Evolutionary conservation across 1,140 invertebrate genomes (phyloP).

Genomic region (Pseudomyrmex pallidus): DNA sequence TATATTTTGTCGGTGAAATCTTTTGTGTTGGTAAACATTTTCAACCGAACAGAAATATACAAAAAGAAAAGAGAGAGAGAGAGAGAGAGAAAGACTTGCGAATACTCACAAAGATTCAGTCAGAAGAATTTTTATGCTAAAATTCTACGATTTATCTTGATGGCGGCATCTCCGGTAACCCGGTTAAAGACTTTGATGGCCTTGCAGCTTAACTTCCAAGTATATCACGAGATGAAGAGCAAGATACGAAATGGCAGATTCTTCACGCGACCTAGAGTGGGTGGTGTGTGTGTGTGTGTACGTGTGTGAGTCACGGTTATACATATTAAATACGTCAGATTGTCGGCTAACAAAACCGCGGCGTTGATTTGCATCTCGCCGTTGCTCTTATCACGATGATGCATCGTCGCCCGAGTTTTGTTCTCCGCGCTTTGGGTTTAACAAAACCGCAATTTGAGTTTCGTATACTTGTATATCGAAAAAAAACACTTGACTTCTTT

Average conservation of each 20-base stretch:
- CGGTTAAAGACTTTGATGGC: constrained; percentile 72
- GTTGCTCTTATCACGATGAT: constrained; percentile 32
- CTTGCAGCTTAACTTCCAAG: constrained; percentile 69
- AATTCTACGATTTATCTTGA: constrained; percentile 68
- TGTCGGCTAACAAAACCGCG: constrained; percentile 51
- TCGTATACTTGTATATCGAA: background rate
- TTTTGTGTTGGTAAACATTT: background rate
- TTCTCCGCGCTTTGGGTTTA: background rate
- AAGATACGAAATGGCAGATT: constrained; percentile 69
- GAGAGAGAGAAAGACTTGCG: background rate
- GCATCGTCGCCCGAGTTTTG: background rate
- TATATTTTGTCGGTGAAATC: too few relatives aligned
- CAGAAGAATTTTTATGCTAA: constrained; percentile 57
- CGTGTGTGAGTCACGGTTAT: constrained; percentile 65
- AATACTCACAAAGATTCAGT: constrained; percentile 6
- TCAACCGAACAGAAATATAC: background rate
- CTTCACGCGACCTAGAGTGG: constrained; percentile 67
- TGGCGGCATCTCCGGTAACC: constrained; percentile 72
- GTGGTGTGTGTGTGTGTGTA: constrained; percentile 50
- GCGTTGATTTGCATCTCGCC: constrained; percentile 42
- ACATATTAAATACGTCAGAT: constrained; percentile 65
- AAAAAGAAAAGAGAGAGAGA: background rate
- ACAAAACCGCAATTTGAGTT: background rate
- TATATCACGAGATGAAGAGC: constrained; percentile 68
- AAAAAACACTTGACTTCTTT: background rate